phyloP scores from a whole-genome alignment of 2,888 invertebrate genomes.

The Blomia tropicalis region DNA sequence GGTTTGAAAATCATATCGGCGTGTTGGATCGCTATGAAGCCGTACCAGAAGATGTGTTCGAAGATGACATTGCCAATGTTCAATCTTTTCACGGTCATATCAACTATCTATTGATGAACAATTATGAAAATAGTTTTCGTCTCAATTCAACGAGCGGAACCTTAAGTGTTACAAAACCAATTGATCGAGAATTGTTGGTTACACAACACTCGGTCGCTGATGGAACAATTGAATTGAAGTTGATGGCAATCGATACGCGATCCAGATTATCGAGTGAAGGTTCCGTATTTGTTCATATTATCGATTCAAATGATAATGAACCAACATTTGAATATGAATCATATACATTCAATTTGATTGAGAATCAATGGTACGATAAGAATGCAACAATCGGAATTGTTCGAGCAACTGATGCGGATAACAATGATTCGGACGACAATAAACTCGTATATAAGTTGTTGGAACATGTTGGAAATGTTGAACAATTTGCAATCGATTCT shows the following conservation, averaged over 20 bases:
- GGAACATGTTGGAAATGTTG: neutral
- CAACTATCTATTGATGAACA: slow-evolving; percentile 80
- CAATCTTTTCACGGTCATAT: slow-evolving; percentile 60
- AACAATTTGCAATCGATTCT: slow-evolving; percentile 32
- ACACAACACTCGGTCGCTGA: slow-evolving; percentile 43
- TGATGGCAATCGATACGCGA: slow-evolving; percentile 83
- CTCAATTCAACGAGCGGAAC: slow-evolving; percentile 78
- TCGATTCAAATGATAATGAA: slow-evolving; percentile 83
- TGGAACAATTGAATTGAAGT: slow-evolving; percentile 61
- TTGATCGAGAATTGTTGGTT: slow-evolving; percentile 63
- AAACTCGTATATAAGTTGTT: neutral
- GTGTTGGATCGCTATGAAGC: slow-evolving; percentile 17
- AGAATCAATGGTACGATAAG: slow-evolving; percentile 46
- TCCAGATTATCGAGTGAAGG: slow-evolving; percentile 81
- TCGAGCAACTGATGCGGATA: slow-evolving; percentile 61
- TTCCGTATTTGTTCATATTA: slow-evolving; percentile 68
- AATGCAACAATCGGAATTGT: slow-evolving; percentile 50
- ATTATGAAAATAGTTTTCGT: slow-evolving; percentile 63
- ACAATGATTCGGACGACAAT: slow-evolving; percentile 31
- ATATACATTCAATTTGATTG: slow-evolving; percentile 58
- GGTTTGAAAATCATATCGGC: slow-evolving; percentile 58
- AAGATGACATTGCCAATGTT: neutral
- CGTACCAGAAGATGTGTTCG: neutral
- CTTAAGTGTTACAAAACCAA: slow-evolving; percentile 56
- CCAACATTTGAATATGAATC: slow-evolving; percentile 64